Evolutionary conservation across 2,113 vertebrate genomes (phyloP).

Genomic region (Catharus fuscescens): DNA sequence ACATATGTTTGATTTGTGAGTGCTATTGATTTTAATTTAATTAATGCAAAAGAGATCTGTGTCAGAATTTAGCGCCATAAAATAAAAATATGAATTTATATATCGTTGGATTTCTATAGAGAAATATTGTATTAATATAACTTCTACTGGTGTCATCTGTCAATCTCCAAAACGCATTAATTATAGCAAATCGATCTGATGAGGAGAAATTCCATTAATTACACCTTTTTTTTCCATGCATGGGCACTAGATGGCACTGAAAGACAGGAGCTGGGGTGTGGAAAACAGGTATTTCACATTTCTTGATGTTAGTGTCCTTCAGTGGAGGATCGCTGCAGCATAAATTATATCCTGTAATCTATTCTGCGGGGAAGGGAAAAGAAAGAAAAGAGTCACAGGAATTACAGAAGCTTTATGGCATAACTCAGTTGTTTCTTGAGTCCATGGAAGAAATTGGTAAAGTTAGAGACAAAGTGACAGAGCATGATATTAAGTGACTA

Average conservation of each 20-base stretch:
- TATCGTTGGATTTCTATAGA: background rate
- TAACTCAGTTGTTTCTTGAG: background rate
- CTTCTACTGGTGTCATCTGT: background rate
- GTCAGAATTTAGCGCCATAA: background rate
- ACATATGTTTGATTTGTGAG: background rate
- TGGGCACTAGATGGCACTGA: constrained; percentile 46
- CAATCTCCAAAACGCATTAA: background rate
- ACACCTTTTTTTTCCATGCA: background rate
- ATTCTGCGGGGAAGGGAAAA: background rate
- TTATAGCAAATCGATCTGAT: background rate
- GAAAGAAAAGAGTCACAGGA: background rate
- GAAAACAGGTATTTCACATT: background rate
- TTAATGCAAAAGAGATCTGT: background rate
- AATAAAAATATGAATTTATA: background rate
- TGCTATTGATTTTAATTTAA: background rate
- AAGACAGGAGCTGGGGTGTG: background rate
- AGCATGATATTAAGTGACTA: accelerated
- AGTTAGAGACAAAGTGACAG: background rate
- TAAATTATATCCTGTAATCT: background rate
- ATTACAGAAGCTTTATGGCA: background rate
- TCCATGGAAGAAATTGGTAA: background rate
- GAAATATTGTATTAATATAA: background rate
- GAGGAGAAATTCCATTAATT: background rate
- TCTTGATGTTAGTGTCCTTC: background rate
- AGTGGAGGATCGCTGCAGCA: background rate